A percentile compares a stretch with the other conserved stretches of the same genome.
phyloP scores from a whole-genome alignment of 2,797 vertebrate genomes.

The Synanceia verrucosa region DNA sequence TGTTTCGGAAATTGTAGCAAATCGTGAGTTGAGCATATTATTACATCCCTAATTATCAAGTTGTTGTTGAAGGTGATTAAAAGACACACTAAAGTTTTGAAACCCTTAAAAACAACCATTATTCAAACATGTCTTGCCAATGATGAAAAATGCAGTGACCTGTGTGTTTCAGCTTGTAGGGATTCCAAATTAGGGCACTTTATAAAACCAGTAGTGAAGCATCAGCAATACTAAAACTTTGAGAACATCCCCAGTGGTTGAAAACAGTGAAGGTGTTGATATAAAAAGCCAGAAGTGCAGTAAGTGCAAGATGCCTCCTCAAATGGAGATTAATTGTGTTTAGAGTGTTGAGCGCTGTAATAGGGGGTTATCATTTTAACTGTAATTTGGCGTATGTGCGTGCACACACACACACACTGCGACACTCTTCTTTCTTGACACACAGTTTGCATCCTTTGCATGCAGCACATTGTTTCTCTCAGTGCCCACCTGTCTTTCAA shows the following conservation, averaged over 20 bases:
- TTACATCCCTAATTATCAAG: too few species aligned
- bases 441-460: conserved; percentile 21
- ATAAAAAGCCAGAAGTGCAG: conserved; percentile 43
- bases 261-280: conserved; percentile 37
- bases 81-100: not conserved
- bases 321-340: conserved; percentile 72
- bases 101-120: not conserved
- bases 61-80: not conserved
- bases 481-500: too few species aligned
- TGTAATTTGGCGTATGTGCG: not conserved
- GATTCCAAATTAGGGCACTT: conserved; percentile 30
- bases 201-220: conserved; percentile 32
- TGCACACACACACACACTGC: not conserved
- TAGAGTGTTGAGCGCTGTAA: conserved; percentile 32
- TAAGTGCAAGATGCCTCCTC: conserved; percentile 34
- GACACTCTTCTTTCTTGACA: conserved; percentile 1
- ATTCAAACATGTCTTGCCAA: conserved; percentile 16
- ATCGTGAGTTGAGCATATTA: too few species aligned
- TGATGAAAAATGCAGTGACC: conserved; percentile 41
- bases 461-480: not conserved
- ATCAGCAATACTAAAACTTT: conserved; percentile 55
- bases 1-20: too few species aligned
- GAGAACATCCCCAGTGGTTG: conserved; percentile 32
- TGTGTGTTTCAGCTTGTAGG: not conserved
- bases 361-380: conserved; percentile 43